Conservation (phyloP, 2,797 vertebrate species). For the Sus cebifrons region DNA sequence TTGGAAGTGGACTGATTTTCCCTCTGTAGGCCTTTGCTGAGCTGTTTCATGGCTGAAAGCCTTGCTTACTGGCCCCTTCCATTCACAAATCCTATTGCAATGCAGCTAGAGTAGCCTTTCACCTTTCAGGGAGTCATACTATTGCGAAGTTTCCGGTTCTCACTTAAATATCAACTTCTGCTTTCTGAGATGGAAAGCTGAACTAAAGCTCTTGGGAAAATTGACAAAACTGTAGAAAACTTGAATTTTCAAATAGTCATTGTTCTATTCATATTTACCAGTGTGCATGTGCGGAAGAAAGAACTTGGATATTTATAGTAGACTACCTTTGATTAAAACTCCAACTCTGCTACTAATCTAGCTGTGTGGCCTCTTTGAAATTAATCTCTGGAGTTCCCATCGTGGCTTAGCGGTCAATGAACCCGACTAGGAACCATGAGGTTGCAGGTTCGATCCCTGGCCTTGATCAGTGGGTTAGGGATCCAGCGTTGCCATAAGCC, state of each 20-base stretch:
- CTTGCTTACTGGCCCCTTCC: not conserved
- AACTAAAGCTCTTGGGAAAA: slow-evolving; percentile 11
- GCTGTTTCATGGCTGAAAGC: not conserved
- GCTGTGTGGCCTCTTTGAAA: slow-evolving; percentile 8
- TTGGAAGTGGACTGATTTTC: not conserved
- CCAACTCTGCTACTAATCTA: not conserved
- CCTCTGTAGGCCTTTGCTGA: not conserved
- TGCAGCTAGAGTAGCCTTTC: no score
- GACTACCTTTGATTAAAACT: not conserved
- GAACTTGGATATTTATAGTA: not conserved
- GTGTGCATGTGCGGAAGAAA: not conserved
- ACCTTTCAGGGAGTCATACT: not conserved
- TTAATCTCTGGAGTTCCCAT: not conserved
- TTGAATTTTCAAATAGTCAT: slow-evolving; percentile 24
- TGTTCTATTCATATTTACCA: not conserved
- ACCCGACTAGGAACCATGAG: no score
- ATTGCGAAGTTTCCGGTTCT: not conserved
- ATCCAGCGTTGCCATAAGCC: no score
- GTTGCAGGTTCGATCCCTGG: no score
- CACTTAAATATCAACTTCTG: not conserved
- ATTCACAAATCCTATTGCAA: not conserved
- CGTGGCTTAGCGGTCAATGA: no score
- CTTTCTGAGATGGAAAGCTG: not conserved
- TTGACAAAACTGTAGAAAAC: not conserved
- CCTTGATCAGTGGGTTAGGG: no score